Percentiles rank a stretch among this genome's conserved stretches.
phyloP scores from a whole-genome alignment of 2,888 invertebrate genomes.

The Meta bourneti region DNA sequence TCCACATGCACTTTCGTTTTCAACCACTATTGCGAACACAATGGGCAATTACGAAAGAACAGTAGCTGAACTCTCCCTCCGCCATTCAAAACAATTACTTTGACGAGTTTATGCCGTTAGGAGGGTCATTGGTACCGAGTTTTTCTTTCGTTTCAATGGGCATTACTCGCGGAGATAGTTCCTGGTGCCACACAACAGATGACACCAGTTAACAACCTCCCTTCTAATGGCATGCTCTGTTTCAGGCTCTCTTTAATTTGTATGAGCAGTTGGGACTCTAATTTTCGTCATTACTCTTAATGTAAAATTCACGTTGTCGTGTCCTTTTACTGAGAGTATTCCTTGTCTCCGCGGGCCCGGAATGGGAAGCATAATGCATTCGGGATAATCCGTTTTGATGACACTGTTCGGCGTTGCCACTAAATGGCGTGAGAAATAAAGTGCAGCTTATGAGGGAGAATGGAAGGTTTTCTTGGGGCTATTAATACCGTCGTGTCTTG shows the following conservation, averaged over 20 bases:
- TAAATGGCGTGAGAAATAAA: neutral
- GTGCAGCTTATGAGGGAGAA: neutral
- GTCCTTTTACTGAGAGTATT: neutral
- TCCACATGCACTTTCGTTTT: no score
- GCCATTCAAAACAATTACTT: neutral
- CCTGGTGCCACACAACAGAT: neutral
- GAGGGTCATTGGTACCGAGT: neutral
- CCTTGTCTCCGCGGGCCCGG: neutral
- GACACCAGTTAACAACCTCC: neutral
- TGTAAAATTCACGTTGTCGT: neutral
- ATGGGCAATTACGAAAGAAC: neutral
- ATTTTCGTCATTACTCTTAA: conserved; percentile 1
- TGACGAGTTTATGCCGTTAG: neutral
- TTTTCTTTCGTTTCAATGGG: no score
- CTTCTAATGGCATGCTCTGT: neutral
- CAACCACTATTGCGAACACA: neutral
- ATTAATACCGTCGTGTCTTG: no score
- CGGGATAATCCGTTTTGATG: neutral
- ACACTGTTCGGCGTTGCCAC: neutral
- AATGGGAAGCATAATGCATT: neutral
- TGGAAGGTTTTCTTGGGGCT: neutral
- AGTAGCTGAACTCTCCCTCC: neutral
- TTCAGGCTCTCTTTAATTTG: conserved; percentile 1
- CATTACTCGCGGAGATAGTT: neutral
- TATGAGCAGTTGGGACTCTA: neutral